Evolutionary conservation across 2,113 vertebrate species (phyloP).

Genomic region (Apodemus sylvaticus): DNA sequence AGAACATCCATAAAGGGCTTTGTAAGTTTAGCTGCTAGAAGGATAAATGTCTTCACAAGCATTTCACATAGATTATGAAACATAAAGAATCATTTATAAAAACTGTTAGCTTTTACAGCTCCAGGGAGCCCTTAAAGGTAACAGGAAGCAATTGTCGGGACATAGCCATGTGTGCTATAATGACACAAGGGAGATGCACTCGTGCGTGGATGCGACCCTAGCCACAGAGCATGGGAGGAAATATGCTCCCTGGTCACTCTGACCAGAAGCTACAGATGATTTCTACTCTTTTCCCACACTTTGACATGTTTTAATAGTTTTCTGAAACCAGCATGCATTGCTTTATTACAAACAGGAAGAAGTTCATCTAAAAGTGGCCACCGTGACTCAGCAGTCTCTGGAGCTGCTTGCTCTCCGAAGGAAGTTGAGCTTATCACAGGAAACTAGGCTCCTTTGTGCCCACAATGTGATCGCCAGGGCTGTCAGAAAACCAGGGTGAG

Average conservation of each 20-base stretch:
- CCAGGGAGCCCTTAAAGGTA: background rate
- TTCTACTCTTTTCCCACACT: background rate
- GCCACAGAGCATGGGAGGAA: background rate
- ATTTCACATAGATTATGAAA: background rate
- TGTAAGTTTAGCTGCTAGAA: background rate
- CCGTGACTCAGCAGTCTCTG: conserved; percentile 1
- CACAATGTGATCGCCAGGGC: background rate
- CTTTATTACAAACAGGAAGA: conserved; percentile 52
- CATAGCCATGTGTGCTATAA: rapidly evolving
- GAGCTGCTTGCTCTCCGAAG: background rate
- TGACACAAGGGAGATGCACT: background rate
- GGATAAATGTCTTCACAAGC: background rate
- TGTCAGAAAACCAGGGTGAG: background rate
- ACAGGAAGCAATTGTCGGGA: background rate
- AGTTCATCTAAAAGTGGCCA: background rate
- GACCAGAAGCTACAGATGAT: background rate
- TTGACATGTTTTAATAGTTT: background rate
- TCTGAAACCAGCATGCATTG: background rate
- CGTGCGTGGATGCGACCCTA: background rate
- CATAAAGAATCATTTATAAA: background rate
- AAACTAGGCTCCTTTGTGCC: background rate
- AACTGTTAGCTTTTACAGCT: background rate
- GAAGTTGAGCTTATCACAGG: background rate
- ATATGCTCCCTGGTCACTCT: background rate
- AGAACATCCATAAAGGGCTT: no score